A percentile compares a stretch with the other conserved stretches of the same genome.
Evolutionary conservation across 2,113 vertebrate genomes (phyloP).

Genomic region (Rhabdomys dilectus): DNA sequence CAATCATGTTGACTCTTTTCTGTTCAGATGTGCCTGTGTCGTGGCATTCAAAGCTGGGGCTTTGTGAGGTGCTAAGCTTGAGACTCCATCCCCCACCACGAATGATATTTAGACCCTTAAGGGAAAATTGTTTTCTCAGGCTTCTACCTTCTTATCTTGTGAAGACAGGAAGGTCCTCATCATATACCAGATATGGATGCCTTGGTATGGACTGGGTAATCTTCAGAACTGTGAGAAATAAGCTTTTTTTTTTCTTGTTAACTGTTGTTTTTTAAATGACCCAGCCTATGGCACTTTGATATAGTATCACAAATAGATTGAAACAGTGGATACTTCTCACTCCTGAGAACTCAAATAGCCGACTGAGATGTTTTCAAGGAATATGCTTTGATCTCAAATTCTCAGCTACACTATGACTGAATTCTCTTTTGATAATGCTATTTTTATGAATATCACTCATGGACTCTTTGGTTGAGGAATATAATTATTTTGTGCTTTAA

Average conservation of each 20-base stretch:
- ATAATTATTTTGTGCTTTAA: conserved; percentile 4
- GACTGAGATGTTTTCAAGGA: not conserved
- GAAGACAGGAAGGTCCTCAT: not conserved
- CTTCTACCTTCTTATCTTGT: not conserved
- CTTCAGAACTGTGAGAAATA: not conserved
- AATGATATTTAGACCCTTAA: not conserved
- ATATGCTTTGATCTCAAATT: not conserved
- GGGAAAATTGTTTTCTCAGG: not conserved
- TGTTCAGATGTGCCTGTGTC: not conserved
- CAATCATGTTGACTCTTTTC: not conserved
- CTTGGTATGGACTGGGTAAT: not conserved
- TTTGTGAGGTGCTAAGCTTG: not conserved
- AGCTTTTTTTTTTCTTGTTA: not conserved
- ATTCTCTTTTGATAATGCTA: not conserved
- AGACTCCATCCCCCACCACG: too few species aligned
- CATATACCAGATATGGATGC: too few species aligned
- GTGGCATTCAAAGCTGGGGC: not conserved
- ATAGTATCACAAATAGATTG: not conserved
- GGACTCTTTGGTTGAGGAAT: not conserved
- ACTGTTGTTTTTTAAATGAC: not conserved
- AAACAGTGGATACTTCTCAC: too few species aligned
- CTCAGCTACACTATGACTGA: conserved; percentile 46
- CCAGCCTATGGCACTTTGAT: not conserved
- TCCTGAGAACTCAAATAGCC: not conserved
- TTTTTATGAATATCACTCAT: not conserved